Evolutionary conservation across 2,888 invertebrate genomes (phyloP), one percentile per base, ranked within the genome.

Genomic region (Dryobotodes eremita): DNA sequence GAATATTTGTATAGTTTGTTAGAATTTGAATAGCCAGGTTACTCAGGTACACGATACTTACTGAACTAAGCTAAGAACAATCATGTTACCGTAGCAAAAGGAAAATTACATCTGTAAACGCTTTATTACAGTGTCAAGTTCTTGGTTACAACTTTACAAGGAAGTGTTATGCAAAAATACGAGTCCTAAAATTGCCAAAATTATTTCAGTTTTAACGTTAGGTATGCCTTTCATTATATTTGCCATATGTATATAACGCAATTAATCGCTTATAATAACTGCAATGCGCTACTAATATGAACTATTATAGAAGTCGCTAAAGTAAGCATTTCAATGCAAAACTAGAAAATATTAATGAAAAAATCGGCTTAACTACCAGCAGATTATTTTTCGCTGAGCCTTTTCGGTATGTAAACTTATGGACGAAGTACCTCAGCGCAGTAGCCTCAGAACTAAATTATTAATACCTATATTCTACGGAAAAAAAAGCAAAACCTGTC

Each of bases 1-100:
- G 87, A 92, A 92, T 91, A 89, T 92, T 92, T 91, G 89, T 90
- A 83, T 81, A 88, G 86, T 89, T 85, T 87, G 83, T 86, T 84
- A 83, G 75, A 80, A 78, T 84, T 84, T 80, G 75, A 83, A 88
- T 78, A 79, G 81, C 75, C 83, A 87, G 80, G 80, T 83, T 77
- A 85, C 80, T 70, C 76, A 78, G 66, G 66, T 77, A 72, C 42
- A 71, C 75, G 66, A 74, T 81, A 65, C 42, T 46, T 75, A 71
- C 61, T 70, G 50, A 71, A 80, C 64, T 81, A 72, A 73, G 53
- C 50, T 72, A 57, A 61, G 65, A 66, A 85, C 69, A 70, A 86
- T 73, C 13, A 31, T 62, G n/a, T 61, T 50, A 36, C 48, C 55
- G 70, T 53, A 64, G 57, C 5, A 59, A 71, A 66, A 59, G 20